These are phyloP conservation scores for Crocidura indochinensis DNA, from an alignment of 2,797 vertebrate species.

Conservation along the genomic window DNA sequence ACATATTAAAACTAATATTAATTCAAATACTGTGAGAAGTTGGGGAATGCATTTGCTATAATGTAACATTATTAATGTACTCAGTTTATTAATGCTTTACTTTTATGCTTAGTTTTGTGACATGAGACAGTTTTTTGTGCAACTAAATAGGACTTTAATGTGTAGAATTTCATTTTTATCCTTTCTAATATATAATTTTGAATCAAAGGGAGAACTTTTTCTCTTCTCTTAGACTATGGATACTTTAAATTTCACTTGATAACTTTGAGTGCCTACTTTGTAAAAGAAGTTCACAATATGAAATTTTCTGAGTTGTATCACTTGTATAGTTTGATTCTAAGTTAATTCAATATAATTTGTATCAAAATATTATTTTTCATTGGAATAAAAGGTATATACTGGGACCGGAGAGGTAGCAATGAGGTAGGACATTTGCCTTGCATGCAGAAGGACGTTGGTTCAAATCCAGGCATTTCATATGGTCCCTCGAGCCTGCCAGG, in stretches of 20 bases:
- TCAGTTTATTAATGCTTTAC: not conserved
- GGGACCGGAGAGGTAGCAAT: no score
- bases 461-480: no score
- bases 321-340: constrained; percentile 30
- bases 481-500: no score
- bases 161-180: not conserved
- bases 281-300: constrained; percentile 42
- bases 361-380: not conserved
- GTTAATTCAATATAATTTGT: not conserved
- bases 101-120: not conserved
- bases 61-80: not conserved
- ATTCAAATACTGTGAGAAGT: not conserved
- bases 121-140: not conserved
- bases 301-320: constrained; percentile 28
- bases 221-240: not conserved
- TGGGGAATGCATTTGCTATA: not conserved
- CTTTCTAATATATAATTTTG: not conserved
- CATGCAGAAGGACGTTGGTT: no score
- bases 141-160: not conserved
- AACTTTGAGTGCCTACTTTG: constrained; percentile 15
- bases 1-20: not conserved
- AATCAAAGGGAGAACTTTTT: not conserved
- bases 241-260: constrained; percentile 22
- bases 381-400: not conserved
- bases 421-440: no score